Percentiles rank a stretch among this genome's conserved stretches.
Evolutionary conservation across 2,888 invertebrate species (phyloP).

Genomic region (Andrena camellia): DNA sequence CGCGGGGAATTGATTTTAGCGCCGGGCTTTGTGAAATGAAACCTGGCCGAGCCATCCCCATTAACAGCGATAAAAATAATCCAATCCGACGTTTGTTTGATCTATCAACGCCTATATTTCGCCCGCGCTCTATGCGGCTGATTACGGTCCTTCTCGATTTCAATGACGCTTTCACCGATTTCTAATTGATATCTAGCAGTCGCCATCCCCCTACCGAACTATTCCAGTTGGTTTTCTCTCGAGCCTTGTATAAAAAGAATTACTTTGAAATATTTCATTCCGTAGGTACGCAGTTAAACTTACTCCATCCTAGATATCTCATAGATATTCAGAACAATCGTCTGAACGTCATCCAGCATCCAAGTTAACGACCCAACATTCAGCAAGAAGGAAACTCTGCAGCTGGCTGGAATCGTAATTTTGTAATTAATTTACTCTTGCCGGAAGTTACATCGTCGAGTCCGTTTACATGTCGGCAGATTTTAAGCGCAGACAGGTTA

Average conservation of each 20-base stretch:
- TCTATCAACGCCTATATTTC: conserved; percentile 80
- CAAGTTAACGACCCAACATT: neutral
- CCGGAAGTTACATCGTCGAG: neutral
- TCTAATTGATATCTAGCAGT: conserved; percentile 43
- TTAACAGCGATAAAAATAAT: conserved; percentile 84
- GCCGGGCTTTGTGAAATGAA: conserved; percentile 82
- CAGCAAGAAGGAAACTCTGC: conserved; percentile 6
- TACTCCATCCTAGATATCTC: no score
- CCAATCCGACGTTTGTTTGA: conserved; percentile 83
- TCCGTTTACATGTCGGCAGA: neutral
- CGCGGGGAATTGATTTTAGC: conserved; percentile 82
- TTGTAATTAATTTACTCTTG: neutral
- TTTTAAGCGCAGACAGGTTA: neutral
- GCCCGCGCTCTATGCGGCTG: conserved; percentile 60
- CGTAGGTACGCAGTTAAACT: no score
- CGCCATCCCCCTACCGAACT: neutral
- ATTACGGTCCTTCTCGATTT: conserved; percentile 66
- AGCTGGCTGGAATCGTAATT: neutral
- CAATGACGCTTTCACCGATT: conserved; percentile 25
- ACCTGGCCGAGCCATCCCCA: conserved; percentile 80
- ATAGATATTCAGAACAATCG: no score
- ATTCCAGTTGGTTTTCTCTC: no score
- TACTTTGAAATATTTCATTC: no score
- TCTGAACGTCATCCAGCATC: no score
- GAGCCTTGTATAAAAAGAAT: no score